phyloP scores from a whole-genome alignment of 1,140 invertebrate genomes.

The Zaprionus camerounensis region DNA sequence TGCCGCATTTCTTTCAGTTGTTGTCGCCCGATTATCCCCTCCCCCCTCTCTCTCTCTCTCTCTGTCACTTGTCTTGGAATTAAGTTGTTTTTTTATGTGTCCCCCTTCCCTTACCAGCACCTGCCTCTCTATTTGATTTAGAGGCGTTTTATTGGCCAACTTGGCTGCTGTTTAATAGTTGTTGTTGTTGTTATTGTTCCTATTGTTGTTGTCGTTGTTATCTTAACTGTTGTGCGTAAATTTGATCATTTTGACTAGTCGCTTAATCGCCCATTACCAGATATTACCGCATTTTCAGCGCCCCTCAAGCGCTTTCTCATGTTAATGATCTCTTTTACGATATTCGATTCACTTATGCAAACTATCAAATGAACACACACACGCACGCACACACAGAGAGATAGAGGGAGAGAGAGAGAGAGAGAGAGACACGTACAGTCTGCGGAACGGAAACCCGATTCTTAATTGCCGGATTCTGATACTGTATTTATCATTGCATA shows the following conservation, averaged over 20 bases:
- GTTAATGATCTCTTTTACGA: conserved; percentile 32
- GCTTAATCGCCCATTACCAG: conserved; percentile 45
- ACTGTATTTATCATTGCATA: neutral
- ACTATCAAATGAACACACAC: conserved; percentile 26
- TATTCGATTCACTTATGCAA: conserved; percentile 41
- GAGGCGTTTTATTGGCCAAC: conserved; percentile 47
- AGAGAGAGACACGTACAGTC: neutral
- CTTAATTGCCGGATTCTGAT: conserved; percentile 12
- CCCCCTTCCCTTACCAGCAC: neutral
- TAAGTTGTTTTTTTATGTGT: conserved; percentile 24
- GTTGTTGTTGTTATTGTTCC: neutral
- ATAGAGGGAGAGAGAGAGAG: neutral
- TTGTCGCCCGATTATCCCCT: neutral
- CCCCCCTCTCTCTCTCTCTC: neutral
- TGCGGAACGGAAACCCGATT: conserved; percentile 13
- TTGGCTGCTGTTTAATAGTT: conserved; percentile 17
- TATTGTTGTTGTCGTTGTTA: conserved; percentile 5
- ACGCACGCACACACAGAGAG: neutral
- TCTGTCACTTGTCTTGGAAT: conserved; percentile 19
- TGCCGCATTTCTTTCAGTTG: conserved; percentile 21
- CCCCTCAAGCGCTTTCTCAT: conserved; percentile 45
- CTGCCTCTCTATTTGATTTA: conserved; percentile 26
- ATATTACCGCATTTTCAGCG: conserved; percentile 40
- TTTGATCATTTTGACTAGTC: conserved; percentile 30
- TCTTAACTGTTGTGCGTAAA: conserved; percentile 35